Evolutionary conservation across 1,140 invertebrate genomes (phyloP), one percentile per base, ranked within the genome.

Genomic region (Hyles euphorbiae): DNA sequence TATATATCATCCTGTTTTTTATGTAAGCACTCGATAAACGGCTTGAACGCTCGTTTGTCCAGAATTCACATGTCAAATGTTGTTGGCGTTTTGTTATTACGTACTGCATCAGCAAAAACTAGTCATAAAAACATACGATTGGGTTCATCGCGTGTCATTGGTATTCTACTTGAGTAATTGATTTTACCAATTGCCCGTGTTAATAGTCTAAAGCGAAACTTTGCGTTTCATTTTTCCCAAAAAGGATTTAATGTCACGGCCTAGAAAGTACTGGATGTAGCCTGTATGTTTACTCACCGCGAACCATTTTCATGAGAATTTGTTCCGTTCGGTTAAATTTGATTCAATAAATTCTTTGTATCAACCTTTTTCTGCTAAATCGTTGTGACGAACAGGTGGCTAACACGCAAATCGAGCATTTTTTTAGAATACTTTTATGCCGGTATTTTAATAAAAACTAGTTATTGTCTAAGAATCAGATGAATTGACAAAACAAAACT

Each of bases 91-190:
- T 22, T 5, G 36, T 8, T 8, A 62, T 64, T 67, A 64, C 58
- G 56, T 50, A 40, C 44, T 47, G 49, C 34, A 50, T 34, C 22
- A 22, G 22, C 22, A 51, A 53, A 51, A 60, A 65, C 40, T 56
- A 12, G 47, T 53, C 57, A 62, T 64, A 66, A 59, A 61, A 48
- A 49, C 50, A 50, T 66, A 43, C 65, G 52, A 44, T 5, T 46
- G 45, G 34, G 48, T 49, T 36, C 60, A 63, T 72, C 60, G 77
- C 74, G 75, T 80, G 73, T 76, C 73, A 72, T 74, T 77, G 61
- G 48, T 72, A 77, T 80, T 76, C 69, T 46, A 45, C 56, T 63
- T 66, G 61, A 56, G 62, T 51, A 68, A 68, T 58, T 44, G 49
- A 58, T 52, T 64, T 60, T 53, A 65, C 59, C 50, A 34, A 68